A percentile compares a stretch with the other conserved stretches of the same genome.
Conservation (phyloP, 2,113 vertebrate genomes). For the Nerophis ophidion region DNA sequence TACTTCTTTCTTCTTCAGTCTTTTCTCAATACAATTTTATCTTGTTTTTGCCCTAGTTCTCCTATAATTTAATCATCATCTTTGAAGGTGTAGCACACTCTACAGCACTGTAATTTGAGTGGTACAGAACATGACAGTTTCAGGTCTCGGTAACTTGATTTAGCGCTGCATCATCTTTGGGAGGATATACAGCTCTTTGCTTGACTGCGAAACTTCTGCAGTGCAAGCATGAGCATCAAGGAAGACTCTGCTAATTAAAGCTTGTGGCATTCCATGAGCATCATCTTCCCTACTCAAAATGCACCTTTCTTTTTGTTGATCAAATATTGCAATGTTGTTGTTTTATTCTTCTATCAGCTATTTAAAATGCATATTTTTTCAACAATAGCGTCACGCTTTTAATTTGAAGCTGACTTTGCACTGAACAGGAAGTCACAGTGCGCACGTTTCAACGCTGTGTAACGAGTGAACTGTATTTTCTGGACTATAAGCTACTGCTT, state of each 20-base stretch:
- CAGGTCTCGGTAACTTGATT: slow-evolving; percentile 35
- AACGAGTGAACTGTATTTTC: too few relatives aligned
- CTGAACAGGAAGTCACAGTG: too few relatives aligned
- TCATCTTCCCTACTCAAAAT: neutral
- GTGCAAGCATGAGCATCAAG: neutral
- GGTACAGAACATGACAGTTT: slow-evolving; percentile 30
- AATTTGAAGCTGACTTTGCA: too few relatives aligned
- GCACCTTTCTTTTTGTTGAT: neutral
- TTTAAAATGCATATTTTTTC: neutral
- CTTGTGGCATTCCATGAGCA: too few relatives aligned
- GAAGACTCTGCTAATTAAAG: neutral
- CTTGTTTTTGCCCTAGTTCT: slow-evolving; percentile 19
- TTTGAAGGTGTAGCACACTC: slow-evolving; percentile 21
- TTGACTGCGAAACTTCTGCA: neutral
- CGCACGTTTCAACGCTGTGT: too few relatives aligned
- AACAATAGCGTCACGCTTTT: too few relatives aligned
- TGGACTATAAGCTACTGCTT: too few relatives aligned
- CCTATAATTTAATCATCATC: slow-evolving; percentile 16
- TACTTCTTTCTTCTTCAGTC: slow-evolving; percentile 19
- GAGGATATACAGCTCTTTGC: slow-evolving; percentile 3
- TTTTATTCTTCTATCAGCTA: neutral
- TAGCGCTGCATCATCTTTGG: slow-evolving; percentile 8
- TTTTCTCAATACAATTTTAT: slow-evolving; percentile 16
- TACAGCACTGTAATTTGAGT: slow-evolving; percentile 22
- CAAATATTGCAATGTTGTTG: neutral